These are phyloP conservation scores for Drosophila kuntzei DNA, from an alignment of 2,888 invertebrate species.

Conservation along the genomic window DNA sequence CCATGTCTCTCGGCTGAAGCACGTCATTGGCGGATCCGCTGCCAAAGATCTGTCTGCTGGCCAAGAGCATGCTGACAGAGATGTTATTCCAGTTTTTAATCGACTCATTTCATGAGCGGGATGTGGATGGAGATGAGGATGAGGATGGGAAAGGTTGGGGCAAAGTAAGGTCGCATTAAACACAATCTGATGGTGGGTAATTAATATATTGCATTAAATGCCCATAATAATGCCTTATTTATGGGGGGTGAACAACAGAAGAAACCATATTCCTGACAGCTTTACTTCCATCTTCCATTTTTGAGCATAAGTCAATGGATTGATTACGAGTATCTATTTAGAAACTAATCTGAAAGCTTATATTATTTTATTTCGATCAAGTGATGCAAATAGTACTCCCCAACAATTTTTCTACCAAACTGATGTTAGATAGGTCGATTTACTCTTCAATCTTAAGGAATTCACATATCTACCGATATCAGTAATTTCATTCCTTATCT, in stretches of 20 bases:
- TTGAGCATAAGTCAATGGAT: background rate
- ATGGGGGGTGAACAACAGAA: constrained; percentile 45
- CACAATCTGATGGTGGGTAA: constrained; percentile 44
- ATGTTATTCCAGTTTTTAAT: constrained; percentile 81
- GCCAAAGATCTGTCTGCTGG: constrained; percentile 36
- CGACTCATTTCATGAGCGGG: constrained; percentile 44
- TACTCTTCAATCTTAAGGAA: background rate
- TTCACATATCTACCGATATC: background rate
- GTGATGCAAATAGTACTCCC: background rate
- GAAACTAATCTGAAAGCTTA: background rate
- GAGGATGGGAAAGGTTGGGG: constrained; percentile 10
- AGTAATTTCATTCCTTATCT: background rate
- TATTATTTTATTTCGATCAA: background rate
- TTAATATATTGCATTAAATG: constrained; percentile 77
- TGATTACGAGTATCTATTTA: background rate
- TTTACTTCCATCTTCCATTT: constrained; percentile 1
- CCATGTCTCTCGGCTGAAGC: constrained; percentile 40
- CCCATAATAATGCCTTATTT: constrained; percentile 76
- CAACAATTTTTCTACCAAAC: background rate
- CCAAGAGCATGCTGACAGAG: constrained; percentile 60
- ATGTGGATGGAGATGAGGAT: background rate
- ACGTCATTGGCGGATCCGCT: constrained; percentile 49
- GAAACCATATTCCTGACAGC: constrained; percentile 21
- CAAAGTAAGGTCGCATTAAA: constrained; percentile 15
- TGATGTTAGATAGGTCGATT: background rate